These are phyloP conservation scores for Chiloscyllium plagiosum DNA, from an alignment of 2,113 vertebrate genomes.

Conservation along the genomic window DNA sequence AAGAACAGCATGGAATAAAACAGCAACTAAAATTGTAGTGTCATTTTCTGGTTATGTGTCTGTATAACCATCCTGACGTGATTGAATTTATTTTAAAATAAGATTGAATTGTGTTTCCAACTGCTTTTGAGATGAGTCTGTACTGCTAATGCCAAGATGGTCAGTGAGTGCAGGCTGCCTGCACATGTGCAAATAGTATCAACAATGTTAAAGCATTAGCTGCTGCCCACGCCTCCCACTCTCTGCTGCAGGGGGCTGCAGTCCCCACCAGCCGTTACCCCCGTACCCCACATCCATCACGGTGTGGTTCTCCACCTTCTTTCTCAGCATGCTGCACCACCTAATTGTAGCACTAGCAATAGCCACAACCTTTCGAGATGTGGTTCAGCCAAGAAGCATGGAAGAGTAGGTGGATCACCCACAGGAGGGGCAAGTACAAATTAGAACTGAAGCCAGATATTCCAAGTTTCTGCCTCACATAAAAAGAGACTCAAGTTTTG, in stretches of 20 bases:
- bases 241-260: no score
- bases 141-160: no score
- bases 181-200: no score
- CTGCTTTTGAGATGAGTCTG: neutral
- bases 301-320: no score
- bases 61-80: neutral
- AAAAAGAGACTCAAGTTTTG: neutral
- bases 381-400: neutral
- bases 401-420: neutral
- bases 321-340: no score
- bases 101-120: neutral
- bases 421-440: neutral
- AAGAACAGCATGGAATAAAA: neutral
- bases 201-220: no score
- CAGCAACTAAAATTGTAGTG: neutral
- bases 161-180: no score
- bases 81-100: neutral
- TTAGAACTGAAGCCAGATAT: neutral
- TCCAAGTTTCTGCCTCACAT: neutral
- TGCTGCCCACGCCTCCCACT: no score
- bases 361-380: neutral
- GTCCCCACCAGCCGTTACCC: no score
- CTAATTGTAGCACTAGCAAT: no score
- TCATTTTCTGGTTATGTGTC: neutral
- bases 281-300: no score